Evolutionary conservation across 1,140 invertebrate species (phyloP).

Genomic region (Galendromus occidentalis): DNA sequence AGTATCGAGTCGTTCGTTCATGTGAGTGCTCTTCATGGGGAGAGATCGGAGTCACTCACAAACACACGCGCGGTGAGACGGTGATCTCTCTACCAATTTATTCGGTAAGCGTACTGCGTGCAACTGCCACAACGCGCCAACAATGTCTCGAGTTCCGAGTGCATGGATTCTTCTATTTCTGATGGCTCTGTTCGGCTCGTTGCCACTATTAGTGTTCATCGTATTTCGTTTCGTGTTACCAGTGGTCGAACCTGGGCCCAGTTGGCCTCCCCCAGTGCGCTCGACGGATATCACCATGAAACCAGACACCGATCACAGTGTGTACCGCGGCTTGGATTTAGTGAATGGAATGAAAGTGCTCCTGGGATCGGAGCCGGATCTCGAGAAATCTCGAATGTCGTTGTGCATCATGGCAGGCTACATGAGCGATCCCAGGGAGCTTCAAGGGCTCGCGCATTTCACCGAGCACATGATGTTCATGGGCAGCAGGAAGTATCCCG

Average conservation of each 20-base stretch:
- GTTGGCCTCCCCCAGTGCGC: not conserved
- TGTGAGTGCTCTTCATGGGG: no score
- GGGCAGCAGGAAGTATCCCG: conserved; percentile 34
- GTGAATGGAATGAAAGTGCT: conserved; percentile 70
- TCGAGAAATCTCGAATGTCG: conserved; percentile 79
- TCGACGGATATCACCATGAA: conserved; percentile 43
- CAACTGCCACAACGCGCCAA: not conserved
- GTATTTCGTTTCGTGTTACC: not conserved
- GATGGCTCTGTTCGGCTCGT: not conserved
- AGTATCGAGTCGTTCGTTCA: no score
- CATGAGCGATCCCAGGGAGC: conserved; percentile 47
- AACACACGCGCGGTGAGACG: no score
- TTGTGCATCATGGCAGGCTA: conserved; percentile 34
- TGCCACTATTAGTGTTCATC: not conserved
- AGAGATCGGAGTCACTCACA: no score
- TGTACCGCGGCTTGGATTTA: conserved; percentile 60
- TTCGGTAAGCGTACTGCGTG: no score
- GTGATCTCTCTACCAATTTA: no score
- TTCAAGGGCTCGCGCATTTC: conserved; percentile 36
- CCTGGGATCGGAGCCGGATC: conserved; percentile 66
- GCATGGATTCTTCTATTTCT: not conserved
- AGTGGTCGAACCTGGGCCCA: not conserved
- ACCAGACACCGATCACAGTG: conserved; percentile 52
- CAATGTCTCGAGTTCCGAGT: not conserved
- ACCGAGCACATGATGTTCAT: conserved; percentile 40